Base-by-base conservation (phyloP, 2,888 invertebrate genomes). In the Dascillus cervinus region DNA sequence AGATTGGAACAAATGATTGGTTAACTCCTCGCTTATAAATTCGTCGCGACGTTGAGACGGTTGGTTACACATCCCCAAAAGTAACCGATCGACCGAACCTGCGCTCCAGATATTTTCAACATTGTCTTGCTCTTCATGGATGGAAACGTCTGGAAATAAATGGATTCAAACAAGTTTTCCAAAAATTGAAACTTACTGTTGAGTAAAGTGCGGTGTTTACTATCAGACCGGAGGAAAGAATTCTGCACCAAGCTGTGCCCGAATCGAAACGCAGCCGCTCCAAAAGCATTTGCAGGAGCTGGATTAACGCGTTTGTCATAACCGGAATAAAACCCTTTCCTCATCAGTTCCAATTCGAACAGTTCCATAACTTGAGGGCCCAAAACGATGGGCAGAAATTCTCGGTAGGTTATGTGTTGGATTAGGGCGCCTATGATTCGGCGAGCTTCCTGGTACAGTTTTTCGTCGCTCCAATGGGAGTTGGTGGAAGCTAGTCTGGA, bases 391-490 rank as follows among this genome's bases (percentile, higher is more conserved):
- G 90, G 89, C 36, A 90, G 62, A 58, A 85, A 89, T 58, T 90
- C 89, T 2, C 79, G 72, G 52, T 82, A 90, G 0, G 85, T 86
- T 33, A 90, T 83, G 49, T 87, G 88, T 57, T 90, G 90, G 26
- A 88, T 66, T 58, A 83, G 71, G 8, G 89, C 89, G 1, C 79
- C 82, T 3, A 91, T 71, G 27, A 92, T 85, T 46, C 81, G 79
- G 11, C 90, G 69, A 0, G 86, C 77, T 62, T 91, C 91, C 53
- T 89, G 88, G 58, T 82, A 90, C 6, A 86, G 67, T 55, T 82
- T 81, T 55, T 91, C 90, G 54, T 92, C 91, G 50, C 79, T 81
- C 92, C 92, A 92, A 50, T 85, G 83, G 0, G 77, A 76, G 66
- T 92, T 92, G 21, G 88, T 53, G 25, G 73, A 72, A 3, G 78